phyloP scores from a whole-genome alignment of 2,797 vertebrate species.

The Sardinella longiceps region DNA sequence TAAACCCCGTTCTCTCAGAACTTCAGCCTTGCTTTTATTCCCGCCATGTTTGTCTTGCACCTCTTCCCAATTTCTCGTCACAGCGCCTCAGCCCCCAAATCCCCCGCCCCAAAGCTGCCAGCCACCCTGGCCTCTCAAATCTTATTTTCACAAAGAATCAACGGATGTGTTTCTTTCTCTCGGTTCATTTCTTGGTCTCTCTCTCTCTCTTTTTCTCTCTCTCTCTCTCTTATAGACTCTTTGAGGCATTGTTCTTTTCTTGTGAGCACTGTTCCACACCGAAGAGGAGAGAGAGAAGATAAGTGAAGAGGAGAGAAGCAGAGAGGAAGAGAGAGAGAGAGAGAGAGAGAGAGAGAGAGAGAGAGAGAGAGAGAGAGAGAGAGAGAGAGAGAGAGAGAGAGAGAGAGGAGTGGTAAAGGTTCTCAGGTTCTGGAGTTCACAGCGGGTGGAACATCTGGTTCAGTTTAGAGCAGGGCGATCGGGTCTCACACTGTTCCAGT shows the following conservation, averaged over 20 bases:
- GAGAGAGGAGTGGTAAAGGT: neutral
- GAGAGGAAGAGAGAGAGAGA: neutral
- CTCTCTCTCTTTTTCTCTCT: slow-evolving; percentile 20
- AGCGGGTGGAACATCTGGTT: slow-evolving; percentile 74
- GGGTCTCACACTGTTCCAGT: slow-evolving; percentile 65
- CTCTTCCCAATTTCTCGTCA: slow-evolving; percentile 19
- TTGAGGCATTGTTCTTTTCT: slow-evolving; percentile 8
- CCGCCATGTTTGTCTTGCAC: neutral
- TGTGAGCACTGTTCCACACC: neutral
- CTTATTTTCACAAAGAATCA: slow-evolving; percentile 6
- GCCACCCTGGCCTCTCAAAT: slow-evolving; percentile 12
- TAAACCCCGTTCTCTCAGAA: neutral
- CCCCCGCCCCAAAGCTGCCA: neutral
- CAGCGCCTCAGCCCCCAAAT: neutral
- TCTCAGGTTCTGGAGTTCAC: slow-evolving; percentile 54
- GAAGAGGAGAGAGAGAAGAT: neutral
- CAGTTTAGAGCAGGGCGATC: slow-evolving; percentile 66
- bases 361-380: neutral
- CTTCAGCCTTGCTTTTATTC: neutral
- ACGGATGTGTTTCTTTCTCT: slow-evolving; percentile 6
- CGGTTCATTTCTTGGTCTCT: neutral
- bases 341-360: no score
- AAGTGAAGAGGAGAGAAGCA: neutral
- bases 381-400: neutral
- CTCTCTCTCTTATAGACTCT: neutral